These are phyloP conservation scores for Crepidodera aurea DNA, from an alignment of 2,888 invertebrate genomes.

Conservation along the genomic window DNA sequence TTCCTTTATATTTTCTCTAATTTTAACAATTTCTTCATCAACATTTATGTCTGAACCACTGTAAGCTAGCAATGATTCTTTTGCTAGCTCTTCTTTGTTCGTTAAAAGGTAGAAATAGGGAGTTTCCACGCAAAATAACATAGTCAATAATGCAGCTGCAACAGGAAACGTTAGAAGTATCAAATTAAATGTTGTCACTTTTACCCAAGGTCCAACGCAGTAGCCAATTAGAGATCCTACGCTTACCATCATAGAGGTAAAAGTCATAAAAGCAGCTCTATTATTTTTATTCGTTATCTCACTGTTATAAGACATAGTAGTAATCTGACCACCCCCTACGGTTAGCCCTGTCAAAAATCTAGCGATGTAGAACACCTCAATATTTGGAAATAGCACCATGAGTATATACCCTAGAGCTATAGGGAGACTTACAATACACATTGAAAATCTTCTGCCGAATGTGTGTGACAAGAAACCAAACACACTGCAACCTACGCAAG, in stretches of 20 bases:
- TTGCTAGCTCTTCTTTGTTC: slow-evolving; percentile 69
- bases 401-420: slow-evolving; percentile 75
- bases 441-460: slow-evolving; percentile 73
- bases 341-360: slow-evolving; percentile 70
- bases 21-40: too few relatives aligned
- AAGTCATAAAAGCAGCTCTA: slow-evolving; percentile 82
- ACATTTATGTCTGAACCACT: slow-evolving; percentile 2
- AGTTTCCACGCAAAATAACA: slow-evolving; percentile 82
- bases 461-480: slow-evolving; percentile 72
- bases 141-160: slow-evolving; percentile 65
- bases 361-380: slow-evolving; percentile 66
- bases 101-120: slow-evolving; percentile 75
- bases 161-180: slow-evolving; percentile 64
- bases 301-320: slow-evolving; percentile 84
- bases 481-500: slow-evolving; percentile 70
- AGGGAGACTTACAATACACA: slow-evolving; percentile 71
- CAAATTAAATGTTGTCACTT: slow-evolving; percentile 70
- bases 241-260: slow-evolving; percentile 77
- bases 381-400: slow-evolving; percentile 65
- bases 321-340: slow-evolving; percentile 74
- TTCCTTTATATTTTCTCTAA: slow-evolving; percentile 28
- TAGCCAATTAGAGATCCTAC: slow-evolving; percentile 75
- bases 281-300: slow-evolving; percentile 83
- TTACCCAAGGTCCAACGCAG: slow-evolving; percentile 74
- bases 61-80: slow-evolving; percentile 63